These are phyloP conservation scores for Cochlearius cochlearius DNA, from an alignment of 2,113 vertebrate species.

Conservation along the genomic window DNA sequence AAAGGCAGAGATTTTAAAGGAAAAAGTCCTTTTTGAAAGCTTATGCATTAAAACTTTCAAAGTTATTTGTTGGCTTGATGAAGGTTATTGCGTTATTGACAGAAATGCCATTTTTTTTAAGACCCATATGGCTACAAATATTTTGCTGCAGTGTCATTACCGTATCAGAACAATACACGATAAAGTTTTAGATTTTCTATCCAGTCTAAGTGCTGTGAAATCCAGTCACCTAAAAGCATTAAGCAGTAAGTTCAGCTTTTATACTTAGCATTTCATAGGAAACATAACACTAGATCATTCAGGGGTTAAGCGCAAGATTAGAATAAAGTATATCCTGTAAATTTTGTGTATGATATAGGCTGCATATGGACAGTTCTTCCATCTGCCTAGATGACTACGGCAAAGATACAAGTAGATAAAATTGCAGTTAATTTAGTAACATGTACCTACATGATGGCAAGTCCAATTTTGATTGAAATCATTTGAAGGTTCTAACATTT, in stretches of 20 bases:
- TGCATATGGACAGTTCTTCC: constrained; percentile 59
- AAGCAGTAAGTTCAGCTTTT: neutral
- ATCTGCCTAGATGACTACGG: constrained; percentile 56
- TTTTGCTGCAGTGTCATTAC: neutral
- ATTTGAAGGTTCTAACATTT: constrained; percentile 58
- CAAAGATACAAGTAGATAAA: constrained; percentile 38
- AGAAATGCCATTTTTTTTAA: neutral
- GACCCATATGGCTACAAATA: neutral
- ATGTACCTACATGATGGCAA: constrained; percentile 47
- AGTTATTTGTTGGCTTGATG: neutral
- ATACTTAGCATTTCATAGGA: neutral
- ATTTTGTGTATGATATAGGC: constrained; percentile 10
- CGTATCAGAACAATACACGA: neutral
- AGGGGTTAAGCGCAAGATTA: constrained; percentile 18
- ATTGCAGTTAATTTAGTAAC: constrained; percentile 61
- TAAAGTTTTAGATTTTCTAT: neutral
- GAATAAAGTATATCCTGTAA: constrained; percentile 3
- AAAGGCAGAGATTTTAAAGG: neutral
- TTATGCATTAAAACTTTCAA: neutral
- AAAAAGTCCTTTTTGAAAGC: neutral
- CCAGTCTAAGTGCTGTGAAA: neutral
- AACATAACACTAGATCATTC: neutral
- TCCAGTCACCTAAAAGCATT: neutral
- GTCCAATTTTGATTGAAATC: constrained; percentile 62
- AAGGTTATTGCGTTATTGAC: neutral